Evolutionary conservation across 2,113 vertebrate species (phyloP).

Genomic region (Larimichthys crocea): DNA sequence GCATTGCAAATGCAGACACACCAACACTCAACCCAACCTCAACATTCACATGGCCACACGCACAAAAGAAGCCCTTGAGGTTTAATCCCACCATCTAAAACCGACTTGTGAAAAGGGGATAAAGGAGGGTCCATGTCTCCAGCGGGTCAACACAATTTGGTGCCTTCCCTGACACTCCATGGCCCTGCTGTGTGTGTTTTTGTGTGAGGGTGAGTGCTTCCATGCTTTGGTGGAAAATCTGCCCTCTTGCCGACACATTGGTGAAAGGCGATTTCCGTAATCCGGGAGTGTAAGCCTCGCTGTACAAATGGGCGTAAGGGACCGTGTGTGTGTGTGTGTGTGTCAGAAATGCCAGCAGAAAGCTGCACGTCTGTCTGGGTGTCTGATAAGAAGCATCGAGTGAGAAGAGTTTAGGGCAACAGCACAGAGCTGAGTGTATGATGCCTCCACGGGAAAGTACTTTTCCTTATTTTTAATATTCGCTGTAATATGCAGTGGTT

Average conservation of each 20-base stretch:
- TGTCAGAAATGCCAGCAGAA: slow-evolving; percentile 61
- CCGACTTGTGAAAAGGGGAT: slow-evolving; percentile 59
- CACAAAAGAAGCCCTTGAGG: slow-evolving; percentile 30
- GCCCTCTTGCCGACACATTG: slow-evolving; percentile 68
- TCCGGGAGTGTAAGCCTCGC: slow-evolving; percentile 80
- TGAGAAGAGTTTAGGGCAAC: slow-evolving; percentile 32
- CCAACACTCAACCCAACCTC: slow-evolving; percentile 3
- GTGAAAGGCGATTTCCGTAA: slow-evolving; percentile 84
- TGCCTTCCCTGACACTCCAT: slow-evolving; percentile 50
- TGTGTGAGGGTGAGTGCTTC: slow-evolving; percentile 50
- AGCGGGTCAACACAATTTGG: slow-evolving; percentile 55
- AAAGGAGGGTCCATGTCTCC: slow-evolving; percentile 58
- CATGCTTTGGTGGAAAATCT: slow-evolving; percentile 68
- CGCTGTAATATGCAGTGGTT: not conserved
- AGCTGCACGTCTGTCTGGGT: slow-evolving; percentile 68
- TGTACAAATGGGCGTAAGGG: slow-evolving; percentile 80
- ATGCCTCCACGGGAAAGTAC: slow-evolving; percentile 33
- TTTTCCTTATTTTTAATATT: slow-evolving; percentile 11
- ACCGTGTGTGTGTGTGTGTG: slow-evolving; percentile 44
- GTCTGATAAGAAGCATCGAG: slow-evolving; percentile 74
- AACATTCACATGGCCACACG: slow-evolving; percentile 30
- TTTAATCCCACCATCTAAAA: slow-evolving; percentile 60
- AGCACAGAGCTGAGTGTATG: slow-evolving; percentile 22
- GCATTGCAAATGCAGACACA: not conserved
- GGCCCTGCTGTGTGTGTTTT: slow-evolving; percentile 61